Evolutionary conservation across 2,113 vertebrate genomes (phyloP), one percentile per base, ranked within the genome.

Genomic region (Xenopus laevis): DNA sequence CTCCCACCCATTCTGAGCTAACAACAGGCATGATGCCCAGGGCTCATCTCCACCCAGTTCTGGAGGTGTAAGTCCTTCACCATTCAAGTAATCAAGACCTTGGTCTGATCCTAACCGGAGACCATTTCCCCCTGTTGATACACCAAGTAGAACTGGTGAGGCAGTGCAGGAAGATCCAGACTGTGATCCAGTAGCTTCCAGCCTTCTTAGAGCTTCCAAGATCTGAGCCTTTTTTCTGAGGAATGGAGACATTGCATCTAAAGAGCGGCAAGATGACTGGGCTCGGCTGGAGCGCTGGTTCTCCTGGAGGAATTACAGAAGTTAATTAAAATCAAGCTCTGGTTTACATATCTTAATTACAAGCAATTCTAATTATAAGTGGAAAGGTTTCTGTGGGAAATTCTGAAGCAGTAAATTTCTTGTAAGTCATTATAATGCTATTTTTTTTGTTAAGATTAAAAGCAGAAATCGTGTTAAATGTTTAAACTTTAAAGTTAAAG

Each of bases 191-290:
- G 93, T 95, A 83, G 96, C 95, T 85, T 98, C 95, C 85, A 98
- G 90, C 81, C 93, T 95, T 68, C 94, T 91, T 30, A 98, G 88
- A 71, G 96, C 96, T 74, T 98, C 96, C 84, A 98, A 85, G 82
- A 98, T 98, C 84, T 96, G 96, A 65, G 95, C 95, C 87, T 97
- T 98, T 88, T 98, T 97, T 80, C 93, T 94, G 82, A 98, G 93
- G 83, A 98, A 98, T 0, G 96, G 96, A 11, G 95, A 97, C 52
- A 98, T 91, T 13, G 95, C 95, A 59, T 97, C 96, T 88, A 98
- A 84, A 8, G 92, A 69, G 45, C 74, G 74, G 30, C 74, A 77
- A 20, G 74, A 57, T 55, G 74, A 57, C 11, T 69, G 67, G 30
- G 74, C 30, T 71, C 88, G 86, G 70, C 89, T 85, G 57, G 82